A percentile compares a stretch with the other conserved stretches of the same genome.
Evolutionary conservation across 2,113 vertebrate species (phyloP).

Genomic region (Vanacampus margaritifer): DNA sequence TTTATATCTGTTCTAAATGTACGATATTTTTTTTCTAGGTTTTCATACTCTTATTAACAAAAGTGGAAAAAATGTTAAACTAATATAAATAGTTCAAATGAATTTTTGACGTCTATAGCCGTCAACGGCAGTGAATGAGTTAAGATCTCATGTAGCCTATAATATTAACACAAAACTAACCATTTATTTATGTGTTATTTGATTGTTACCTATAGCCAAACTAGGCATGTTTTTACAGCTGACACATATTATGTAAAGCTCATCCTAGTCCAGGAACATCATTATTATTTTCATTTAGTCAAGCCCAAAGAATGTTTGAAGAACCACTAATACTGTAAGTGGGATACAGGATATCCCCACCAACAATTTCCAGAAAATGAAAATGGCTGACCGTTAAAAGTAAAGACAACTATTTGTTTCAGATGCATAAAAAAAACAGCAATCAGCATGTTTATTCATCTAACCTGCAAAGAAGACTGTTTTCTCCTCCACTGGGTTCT

Average conservation of each 20-base stretch:
- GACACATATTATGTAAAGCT: slow-evolving; percentile 21
- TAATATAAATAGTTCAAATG: no score
- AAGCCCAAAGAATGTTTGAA: slow-evolving; percentile 48
- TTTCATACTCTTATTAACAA: no score
- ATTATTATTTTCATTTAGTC: slow-evolving; percentile 19
- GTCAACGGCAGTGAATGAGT: no score
- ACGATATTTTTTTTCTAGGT: no score
- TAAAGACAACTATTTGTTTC: slow-evolving; percentile 15
- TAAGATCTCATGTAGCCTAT: neutral
- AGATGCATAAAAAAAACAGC: neutral
- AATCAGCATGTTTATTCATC: slow-evolving; percentile 1
- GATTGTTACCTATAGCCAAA: neutral
- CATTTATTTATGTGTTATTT: neutral
- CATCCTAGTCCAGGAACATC: slow-evolving; percentile 30
- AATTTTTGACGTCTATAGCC: no score
- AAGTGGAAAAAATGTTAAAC: no score
- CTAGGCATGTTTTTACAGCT: slow-evolving; percentile 16
- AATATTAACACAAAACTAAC: neutral
- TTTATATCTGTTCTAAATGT: no score
- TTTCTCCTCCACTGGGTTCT: slow-evolving; percentile 90
- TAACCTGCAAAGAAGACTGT: slow-evolving; percentile 94
- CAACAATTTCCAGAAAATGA: slow-evolving; percentile 29
- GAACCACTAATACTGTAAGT: slow-evolving; percentile 50
- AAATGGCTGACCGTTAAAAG: slow-evolving; percentile 26
- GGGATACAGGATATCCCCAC: slow-evolving; percentile 29